Evolutionary conservation across 2,888 invertebrate species (phyloP).

Genomic region (Nephrotoma flavescens): DNA sequence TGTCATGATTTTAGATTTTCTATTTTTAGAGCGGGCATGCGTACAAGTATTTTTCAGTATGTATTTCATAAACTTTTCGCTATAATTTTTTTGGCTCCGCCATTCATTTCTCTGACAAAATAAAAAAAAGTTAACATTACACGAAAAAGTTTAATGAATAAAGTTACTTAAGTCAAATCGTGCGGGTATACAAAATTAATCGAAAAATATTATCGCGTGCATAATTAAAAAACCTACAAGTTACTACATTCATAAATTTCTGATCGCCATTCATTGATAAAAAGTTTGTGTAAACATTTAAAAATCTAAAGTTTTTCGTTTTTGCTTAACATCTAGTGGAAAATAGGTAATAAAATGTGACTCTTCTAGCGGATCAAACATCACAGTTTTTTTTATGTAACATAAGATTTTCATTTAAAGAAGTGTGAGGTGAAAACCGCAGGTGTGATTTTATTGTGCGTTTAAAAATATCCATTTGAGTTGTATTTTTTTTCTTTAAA

Average conservation of each 20-base stretch:
- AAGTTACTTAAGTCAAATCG: neutral
- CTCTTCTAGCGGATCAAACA: neutral
- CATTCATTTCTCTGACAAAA: neutral
- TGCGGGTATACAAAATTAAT: neutral
- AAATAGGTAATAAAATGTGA: neutral
- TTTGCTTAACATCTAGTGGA: neutral
- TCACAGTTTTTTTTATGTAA: neutral
- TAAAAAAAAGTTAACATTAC: no score
- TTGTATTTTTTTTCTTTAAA: neutral
- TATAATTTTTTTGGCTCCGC: conserved; percentile 1
- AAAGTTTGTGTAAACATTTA: neutral
- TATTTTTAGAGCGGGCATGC: conserved; percentile 5
- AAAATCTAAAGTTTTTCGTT: neutral
- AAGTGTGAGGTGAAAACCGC: neutral
- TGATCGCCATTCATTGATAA: neutral
- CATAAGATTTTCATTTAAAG: neutral
- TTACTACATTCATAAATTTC: neutral
- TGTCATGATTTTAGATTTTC: conserved; percentile 3
- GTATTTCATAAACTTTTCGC: neutral
- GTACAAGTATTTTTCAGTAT: neutral
- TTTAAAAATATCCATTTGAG: neutral
- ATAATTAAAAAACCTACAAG: neutral
- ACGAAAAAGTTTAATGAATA: neutral
- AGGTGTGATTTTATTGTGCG: neutral
- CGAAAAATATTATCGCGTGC: neutral